phyloP scores from a whole-genome alignment of 1,140 invertebrate species.

The Saccostrea glomerata region DNA sequence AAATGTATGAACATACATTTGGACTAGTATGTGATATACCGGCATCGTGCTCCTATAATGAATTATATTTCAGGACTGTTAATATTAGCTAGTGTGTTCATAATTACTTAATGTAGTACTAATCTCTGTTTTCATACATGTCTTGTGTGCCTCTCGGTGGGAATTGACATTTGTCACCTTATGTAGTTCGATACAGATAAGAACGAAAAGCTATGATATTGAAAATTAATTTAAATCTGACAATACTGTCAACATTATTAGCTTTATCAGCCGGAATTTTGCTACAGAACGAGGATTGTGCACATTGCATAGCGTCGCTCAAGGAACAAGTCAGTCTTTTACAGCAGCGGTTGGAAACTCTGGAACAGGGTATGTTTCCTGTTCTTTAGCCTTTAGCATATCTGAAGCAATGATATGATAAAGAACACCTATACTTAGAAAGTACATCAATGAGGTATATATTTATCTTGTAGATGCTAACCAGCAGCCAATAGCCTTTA shows the following conservation, averaged over 20 bases:
- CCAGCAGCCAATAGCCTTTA: not conserved
- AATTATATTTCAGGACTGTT: no score
- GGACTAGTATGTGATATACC: no score
- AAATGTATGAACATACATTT: no score
- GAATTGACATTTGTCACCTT: not conserved
- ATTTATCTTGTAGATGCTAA: not conserved
- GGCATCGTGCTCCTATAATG: no score
- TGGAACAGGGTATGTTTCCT: not conserved
- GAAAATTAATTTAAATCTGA: not conserved
- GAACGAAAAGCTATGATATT: not conserved
- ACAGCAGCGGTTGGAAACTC: not conserved
- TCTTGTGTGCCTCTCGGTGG: no score
- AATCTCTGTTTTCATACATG: no score
- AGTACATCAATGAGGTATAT: not conserved
- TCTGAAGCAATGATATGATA: no score
- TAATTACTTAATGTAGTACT: no score
- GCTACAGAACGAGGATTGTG: not conserved
- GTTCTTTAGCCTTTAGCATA: not conserved
- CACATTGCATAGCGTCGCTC: not conserved
- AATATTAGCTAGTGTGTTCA: no score
- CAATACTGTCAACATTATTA: conserved; percentile 7
- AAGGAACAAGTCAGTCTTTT: not conserved
- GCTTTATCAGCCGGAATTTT: not conserved
- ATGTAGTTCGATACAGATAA: not conserved
- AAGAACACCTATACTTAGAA: no score